Base-by-base conservation (phyloP, 2,888 invertebrate genomes). In the Cinara cedri region DNA sequence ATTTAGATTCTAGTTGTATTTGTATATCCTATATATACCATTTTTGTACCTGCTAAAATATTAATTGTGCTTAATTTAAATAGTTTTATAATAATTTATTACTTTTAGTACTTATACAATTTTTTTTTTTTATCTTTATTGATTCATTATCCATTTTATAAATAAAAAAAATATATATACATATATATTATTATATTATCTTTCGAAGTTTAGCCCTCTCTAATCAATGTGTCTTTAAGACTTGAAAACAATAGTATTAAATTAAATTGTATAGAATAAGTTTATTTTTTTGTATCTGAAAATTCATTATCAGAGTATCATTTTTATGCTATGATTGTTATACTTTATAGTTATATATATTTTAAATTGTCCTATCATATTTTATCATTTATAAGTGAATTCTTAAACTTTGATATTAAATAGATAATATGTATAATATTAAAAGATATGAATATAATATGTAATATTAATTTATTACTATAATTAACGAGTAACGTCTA, bases 141-240 rank as follows among this genome's bases (percentile, higher is more conserved):
- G 3, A 71, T 49, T 49, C n/a, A 46, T 72, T 60, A 24, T 72
- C 3, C 13, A 26, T 46, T 72, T 49, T n/a, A 26, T 19, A n/a
- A n/a, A n/a, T 51, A n/a, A 51, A 11, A 14, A 26, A 68, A 16
- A 11, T 6, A 34, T 34, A 11, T 6, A 34, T 34, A 34, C 34
- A 34, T 34, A 34, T 34, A 34, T 34, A 46, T 24, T 62, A 14
- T 26, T 21, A 21, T 8, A 44, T 49, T 10, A 34, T 46, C 10
- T n/a, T 65, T 65, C 54, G 14, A 62, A 72, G 26, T 62, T 46
- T 62, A 63, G 74, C 63, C 44, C 63, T 65, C 51, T 72, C 74
- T 54, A 3, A n/a, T n/a, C 0, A 44, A 42, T 44, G 54, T 74
- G 21, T 51, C 14, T 74, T 74, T 10, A 74, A 74, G 72, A 74